Conservation (phyloP, 2,888 invertebrate species). For the Tetragonula carbonaria region DNA sequence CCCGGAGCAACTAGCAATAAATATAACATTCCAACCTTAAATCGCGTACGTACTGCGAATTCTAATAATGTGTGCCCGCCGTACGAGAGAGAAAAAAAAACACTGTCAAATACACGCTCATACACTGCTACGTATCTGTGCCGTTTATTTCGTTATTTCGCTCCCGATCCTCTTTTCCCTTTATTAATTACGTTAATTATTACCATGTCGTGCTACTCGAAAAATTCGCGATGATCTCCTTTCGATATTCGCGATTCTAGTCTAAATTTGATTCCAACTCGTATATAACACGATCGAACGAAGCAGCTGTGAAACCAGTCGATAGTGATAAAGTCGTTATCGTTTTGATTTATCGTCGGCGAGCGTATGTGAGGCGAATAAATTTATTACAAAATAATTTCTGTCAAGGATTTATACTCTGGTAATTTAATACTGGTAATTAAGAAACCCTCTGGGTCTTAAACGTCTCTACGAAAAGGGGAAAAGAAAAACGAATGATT, state of each 20-base stretch:
- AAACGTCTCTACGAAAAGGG: not conserved
- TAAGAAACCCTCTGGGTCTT: constrained; percentile 17
- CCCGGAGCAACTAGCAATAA: constrained; percentile 81
- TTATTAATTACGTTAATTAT: not conserved
- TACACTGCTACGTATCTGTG: constrained; percentile 79
- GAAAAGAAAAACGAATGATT: constrained; percentile 20
- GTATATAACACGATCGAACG: not conserved
- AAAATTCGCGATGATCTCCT: too few species aligned
- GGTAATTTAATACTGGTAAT: constrained; percentile 41
- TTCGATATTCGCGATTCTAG: not conserved
- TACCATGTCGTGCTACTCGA: not conserved
- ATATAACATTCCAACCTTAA: constrained; percentile 80
- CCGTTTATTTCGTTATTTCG: constrained; percentile 39
- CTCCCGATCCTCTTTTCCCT: not conserved
- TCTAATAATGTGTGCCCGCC: constrained; percentile 81
- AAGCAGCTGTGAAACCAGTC: constrained; percentile 45
- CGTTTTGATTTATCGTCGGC: constrained; percentile 51
- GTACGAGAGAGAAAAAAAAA: constrained; percentile 76
- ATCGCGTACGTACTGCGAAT: constrained; percentile 79
- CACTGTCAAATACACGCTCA: constrained; percentile 84
- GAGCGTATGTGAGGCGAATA: constrained; percentile 55
- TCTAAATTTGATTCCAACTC: not conserved
- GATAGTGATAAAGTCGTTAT: constrained; percentile 52
- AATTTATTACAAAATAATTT: constrained; percentile 40
- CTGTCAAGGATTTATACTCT: constrained; percentile 39